phyloP scores from a whole-genome alignment of 2,888 invertebrate genomes.

The Smittia aterrima region DNA sequence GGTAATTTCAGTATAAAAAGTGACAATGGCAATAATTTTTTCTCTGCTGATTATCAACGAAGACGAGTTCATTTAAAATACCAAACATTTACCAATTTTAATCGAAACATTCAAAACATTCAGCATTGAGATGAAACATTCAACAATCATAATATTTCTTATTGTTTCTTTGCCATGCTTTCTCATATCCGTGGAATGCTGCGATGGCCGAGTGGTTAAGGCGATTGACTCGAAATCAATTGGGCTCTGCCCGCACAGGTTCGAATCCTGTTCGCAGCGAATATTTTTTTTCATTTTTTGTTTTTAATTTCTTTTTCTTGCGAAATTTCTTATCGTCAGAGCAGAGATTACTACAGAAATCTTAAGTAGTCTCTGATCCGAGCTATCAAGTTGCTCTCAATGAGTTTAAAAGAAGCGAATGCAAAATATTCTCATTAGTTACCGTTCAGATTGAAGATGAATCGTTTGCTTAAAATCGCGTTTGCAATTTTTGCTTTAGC shows the following conservation, averaged over 20 bases:
- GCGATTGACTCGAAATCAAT: constrained; percentile 46
- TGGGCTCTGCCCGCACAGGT: constrained; percentile 45
- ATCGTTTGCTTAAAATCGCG: not conserved
- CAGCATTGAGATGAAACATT: too few species aligned
- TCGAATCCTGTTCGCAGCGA: constrained; percentile 47
- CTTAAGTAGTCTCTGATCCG: not conserved
- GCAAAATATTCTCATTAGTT: not conserved
- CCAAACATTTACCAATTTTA: too few species aligned
- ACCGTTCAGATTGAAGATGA: not conserved
- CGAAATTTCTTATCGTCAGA: not conserved
- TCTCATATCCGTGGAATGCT: constrained; percentile 43
- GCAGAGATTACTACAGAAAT: not conserved
- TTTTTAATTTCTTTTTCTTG: not conserved
- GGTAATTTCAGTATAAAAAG: too few species aligned
- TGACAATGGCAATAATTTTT: too few species aligned
- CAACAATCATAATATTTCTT: too few species aligned
- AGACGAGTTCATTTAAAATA: too few species aligned
- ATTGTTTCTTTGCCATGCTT: not conserved
- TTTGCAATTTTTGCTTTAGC: not conserved
- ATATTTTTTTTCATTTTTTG: not conserved
- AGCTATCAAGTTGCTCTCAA: not conserved
- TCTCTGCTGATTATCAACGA: too few species aligned
- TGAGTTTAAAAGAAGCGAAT: not conserved
- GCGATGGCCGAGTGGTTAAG: constrained; percentile 47
- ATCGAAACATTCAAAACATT: too few species aligned